Evolutionary conservation across 1,140 invertebrate genomes (phyloP).

Genomic region (Drosophila oshimai): DNA sequence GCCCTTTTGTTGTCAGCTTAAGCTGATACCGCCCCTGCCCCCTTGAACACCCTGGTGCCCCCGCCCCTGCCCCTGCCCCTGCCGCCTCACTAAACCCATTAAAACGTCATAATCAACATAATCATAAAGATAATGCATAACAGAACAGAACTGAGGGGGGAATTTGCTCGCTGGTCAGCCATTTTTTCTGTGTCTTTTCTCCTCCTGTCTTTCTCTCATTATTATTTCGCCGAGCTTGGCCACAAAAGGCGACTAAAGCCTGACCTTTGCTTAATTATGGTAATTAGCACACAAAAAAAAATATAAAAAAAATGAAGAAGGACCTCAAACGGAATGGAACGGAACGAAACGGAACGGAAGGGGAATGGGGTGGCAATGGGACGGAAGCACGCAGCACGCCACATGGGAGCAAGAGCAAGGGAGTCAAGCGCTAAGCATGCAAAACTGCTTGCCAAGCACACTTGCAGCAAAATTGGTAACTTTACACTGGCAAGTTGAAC

Average conservation of each 20-base stretch:
- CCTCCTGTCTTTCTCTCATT: slow-evolving; percentile 42
- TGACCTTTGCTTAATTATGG: slow-evolving; percentile 81
- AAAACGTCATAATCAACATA: slow-evolving; percentile 80
- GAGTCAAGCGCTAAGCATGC: slow-evolving; percentile 17
- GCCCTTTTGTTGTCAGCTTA: slow-evolving; percentile 34
- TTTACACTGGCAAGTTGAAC: too few relatives aligned
- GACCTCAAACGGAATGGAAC: too few relatives aligned
- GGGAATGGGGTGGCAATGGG: slow-evolving; percentile 6
- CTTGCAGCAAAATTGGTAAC: background rate
- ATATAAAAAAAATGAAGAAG: background rate
- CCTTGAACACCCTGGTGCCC: background rate
- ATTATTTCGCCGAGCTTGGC: slow-evolving; percentile 66
- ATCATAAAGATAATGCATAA: slow-evolving; percentile 70
- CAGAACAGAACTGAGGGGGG: slow-evolving; percentile 10
- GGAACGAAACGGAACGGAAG: slow-evolving; percentile 24
- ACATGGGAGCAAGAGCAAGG: background rate
- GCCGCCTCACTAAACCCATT: slow-evolving; percentile 71
- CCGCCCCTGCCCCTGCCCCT: background rate
- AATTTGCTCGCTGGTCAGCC: slow-evolving; percentile 65
- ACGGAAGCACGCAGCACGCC: background rate
- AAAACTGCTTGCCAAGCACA: slow-evolving; percentile 25
- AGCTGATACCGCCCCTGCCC: slow-evolving; percentile 9
- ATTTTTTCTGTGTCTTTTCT: slow-evolving; percentile 14
- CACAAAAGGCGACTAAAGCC: slow-evolving; percentile 78
- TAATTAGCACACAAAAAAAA: slow-evolving; percentile 68